Conservation (phyloP, 2,888 invertebrate genomes). For the Erannis defoliaria region DNA sequence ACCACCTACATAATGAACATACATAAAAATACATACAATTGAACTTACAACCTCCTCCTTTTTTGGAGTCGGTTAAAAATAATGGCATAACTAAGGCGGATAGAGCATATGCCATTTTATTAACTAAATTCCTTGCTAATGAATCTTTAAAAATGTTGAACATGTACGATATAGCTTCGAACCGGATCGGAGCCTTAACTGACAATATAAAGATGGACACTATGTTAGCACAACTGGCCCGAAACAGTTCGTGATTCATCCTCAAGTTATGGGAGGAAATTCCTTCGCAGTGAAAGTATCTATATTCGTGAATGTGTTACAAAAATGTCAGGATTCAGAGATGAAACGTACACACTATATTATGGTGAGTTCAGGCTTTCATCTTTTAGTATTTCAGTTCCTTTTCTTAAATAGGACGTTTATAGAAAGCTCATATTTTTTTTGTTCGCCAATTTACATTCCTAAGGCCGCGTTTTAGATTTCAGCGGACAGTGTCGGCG, state of each 20-base stretch:
- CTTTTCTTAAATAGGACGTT: neutral
- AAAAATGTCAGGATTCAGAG: neutral
- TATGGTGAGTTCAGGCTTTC: neutral
- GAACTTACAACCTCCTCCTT: no score
- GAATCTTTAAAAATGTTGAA: no score
- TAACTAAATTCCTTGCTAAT: no score
- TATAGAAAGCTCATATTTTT: neutral
- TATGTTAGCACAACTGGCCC: slow-evolving; percentile 1
- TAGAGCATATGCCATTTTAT: no score
- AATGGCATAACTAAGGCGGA: no score
- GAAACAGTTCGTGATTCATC: slow-evolving; percentile 13
- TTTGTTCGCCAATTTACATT: neutral
- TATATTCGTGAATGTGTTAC: neutral
- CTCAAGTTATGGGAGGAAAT: slow-evolving; percentile 12
- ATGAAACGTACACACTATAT: neutral
- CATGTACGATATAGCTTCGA: no score
- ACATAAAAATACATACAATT: no score
- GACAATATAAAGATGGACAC: neutral
- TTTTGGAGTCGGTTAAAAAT: no score
- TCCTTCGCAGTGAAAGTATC: slow-evolving; percentile 5
- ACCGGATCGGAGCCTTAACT: neutral
- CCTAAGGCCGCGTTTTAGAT: neutral
- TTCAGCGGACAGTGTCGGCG: no score
- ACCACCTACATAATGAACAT: no score
- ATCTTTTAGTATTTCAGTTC: neutral